Evolutionary conservation across 1,140 invertebrate species (phyloP), one percentile per base, ranked within the genome.

Genomic region (Tyrophagus putrescentiae): DNA sequence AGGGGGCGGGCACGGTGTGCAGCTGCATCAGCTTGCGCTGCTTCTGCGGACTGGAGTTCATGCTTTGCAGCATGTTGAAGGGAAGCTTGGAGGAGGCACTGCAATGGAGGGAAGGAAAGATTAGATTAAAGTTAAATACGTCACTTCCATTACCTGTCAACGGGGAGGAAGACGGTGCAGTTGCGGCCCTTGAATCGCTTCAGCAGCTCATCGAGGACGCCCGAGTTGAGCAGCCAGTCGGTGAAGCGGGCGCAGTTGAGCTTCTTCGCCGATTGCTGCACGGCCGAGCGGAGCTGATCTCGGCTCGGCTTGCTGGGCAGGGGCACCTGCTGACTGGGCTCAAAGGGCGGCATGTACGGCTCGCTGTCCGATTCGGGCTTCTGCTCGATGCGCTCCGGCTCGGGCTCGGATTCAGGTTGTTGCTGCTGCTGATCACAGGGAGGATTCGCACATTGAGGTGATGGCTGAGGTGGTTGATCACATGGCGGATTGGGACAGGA

Each of bases 311-410:
- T 13, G 11, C 13, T 16, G 3, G 13, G 3, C 48, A 29, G n/a
- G 27, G 27, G 13, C n/a, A 54, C 25, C 11, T 11, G 7, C 11
- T 54, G 11, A 9, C 13, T n/a, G 32, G 52, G 52, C 25, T 54
- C 52, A 32, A 54, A 54, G 11, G 11, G 31, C 2, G 52, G 52
- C 45, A 48, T 48, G 18, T 48, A 48, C n/a, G 13, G 39, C 21
- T 54, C 52, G n/a, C n/a, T n/a, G n/a, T n/a, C n/a, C n/a, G n/a
- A n/a, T 13, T 54, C 52, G n/a, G 52, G 52, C 27, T 27, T 54
- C 39, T 54, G 52, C 39, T 54, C 52, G 25, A 54, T 27, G 32
- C 16, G 52, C 31, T 48, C 45, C 18, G 7, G 45, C 31, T 48
- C 45, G 21, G 18, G 13, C 21, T n/a, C n/a, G n/a, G n/a, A n/a